Percentiles rank a stretch among this genome's conserved stretches.
These are phyloP conservation scores for Piprites chloris DNA, from an alignment of 2,113 vertebrate genomes.

Conservation along the genomic window DNA sequence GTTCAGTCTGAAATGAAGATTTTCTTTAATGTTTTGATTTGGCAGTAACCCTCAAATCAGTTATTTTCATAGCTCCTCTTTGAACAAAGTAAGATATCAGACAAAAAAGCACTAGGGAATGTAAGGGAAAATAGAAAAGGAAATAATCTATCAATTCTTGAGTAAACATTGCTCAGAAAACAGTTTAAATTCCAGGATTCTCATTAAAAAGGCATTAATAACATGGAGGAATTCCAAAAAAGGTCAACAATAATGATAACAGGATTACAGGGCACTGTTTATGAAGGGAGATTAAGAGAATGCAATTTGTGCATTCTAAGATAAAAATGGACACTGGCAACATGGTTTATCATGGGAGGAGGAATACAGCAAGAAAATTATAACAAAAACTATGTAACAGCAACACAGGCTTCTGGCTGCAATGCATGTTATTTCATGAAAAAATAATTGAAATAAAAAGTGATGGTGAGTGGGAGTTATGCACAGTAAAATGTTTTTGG, in stretches of 20 bases:
- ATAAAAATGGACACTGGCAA: conserved; percentile 14
- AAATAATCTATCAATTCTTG: conserved; percentile 24
- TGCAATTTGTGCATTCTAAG: conserved; percentile 32
- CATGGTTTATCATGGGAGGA: not conserved
- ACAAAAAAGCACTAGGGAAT: not conserved
- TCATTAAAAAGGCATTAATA: conserved; percentile 55
- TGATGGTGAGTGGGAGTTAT: not conserved
- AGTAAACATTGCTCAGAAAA: conserved; percentile 33
- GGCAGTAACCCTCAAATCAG: not conserved
- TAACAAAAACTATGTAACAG: not conserved
- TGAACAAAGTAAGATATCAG: not conserved
- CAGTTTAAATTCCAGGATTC: conserved; percentile 30
- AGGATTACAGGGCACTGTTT: conserved; percentile 29
- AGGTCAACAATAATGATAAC: conserved; percentile 36
- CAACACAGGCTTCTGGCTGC: not conserved
- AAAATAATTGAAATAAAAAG: conserved; percentile 4
- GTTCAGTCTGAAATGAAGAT: not conserved
- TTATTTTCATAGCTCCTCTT: not conserved
- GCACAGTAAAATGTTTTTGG: not conserved
- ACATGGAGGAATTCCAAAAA: conserved; percentile 42
- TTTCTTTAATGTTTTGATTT: conserved; percentile 2
- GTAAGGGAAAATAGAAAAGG: conserved; percentile 12
- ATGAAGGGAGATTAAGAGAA: conserved; percentile 32
- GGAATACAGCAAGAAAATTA: not conserved
- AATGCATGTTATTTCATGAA: not conserved